These are phyloP conservation scores for Tolypeutes matacus DNA, from an alignment of 2,797 vertebrate species.

Conservation along the genomic window DNA sequence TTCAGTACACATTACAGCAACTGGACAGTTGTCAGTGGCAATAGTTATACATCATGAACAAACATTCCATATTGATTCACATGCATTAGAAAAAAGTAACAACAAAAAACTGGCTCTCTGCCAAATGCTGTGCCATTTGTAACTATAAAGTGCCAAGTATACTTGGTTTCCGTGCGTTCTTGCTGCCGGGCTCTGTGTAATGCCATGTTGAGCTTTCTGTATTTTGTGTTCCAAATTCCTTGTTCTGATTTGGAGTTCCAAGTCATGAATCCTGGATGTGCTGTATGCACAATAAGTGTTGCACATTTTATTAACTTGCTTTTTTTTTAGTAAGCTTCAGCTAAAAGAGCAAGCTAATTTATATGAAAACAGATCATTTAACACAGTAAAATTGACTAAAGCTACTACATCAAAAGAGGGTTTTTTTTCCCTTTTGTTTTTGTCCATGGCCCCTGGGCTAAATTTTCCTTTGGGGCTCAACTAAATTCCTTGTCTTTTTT, in stretches of 20 bases:
- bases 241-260: slow-evolving; percentile 78
- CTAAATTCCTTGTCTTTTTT: background rate
- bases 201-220: slow-evolving; percentile 68
- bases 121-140: slow-evolving; percentile 76
- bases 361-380: slow-evolving; percentile 57
- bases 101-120: slow-evolving; percentile 68
- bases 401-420: slow-evolving; percentile 5
- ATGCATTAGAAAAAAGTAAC: slow-evolving; percentile 68
- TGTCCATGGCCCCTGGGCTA: background rate
- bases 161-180: slow-evolving; percentile 79
- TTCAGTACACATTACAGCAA: background rate
- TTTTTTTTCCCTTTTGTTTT: background rate
- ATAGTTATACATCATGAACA: slow-evolving; percentile 67
- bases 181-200: slow-evolving; percentile 68
- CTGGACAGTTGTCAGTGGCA: slow-evolving; percentile 72
- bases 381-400: slow-evolving; percentile 43
- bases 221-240: slow-evolving; percentile 82
- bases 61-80: slow-evolving; percentile 75
- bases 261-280: slow-evolving; percentile 79
- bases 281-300: slow-evolving; percentile 70
- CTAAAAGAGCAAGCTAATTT: slow-evolving; percentile 80
- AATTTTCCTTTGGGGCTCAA: slow-evolving; percentile 16
- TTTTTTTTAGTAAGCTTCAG: slow-evolving; percentile 56
- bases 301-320: slow-evolving; percentile 68
- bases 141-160: slow-evolving; percentile 83